phyloP scores from a whole-genome alignment of 2,888 invertebrate species.

The Volucella zonaria region DNA sequence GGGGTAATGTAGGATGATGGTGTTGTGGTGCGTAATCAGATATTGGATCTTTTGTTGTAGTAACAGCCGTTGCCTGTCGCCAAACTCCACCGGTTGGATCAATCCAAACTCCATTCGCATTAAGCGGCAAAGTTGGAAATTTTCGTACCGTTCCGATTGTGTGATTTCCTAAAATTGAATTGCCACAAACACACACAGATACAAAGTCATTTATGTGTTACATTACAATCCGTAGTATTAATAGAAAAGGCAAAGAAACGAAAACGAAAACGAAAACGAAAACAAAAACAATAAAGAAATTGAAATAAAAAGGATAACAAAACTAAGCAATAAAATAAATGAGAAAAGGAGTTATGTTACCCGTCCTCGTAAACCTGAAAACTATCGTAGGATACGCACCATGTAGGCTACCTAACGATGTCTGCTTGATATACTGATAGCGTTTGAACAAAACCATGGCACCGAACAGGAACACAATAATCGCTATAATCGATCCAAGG shows the following conservation, averaged over 20 bases:
- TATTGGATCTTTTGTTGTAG: constrained; percentile 82
- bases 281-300: constrained; percentile 37
- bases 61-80: constrained; percentile 81
- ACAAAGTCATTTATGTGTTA: constrained; percentile 37
- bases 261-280: too few species aligned
- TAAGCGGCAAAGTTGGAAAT: constrained; percentile 82
- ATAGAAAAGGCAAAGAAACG: constrained; percentile 38
- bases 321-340: constrained; percentile 76
- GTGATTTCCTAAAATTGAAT: constrained; percentile 82
- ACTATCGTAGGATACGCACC: constrained; percentile 78
- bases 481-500: constrained; percentile 92
- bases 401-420: constrained; percentile 85
- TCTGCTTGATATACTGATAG: constrained; percentile 88
- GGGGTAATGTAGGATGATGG: constrained; percentile 78
- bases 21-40: constrained; percentile 82
- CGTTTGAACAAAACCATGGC: constrained; percentile 91
- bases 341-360: constrained; percentile 52
- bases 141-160: constrained; percentile 83
- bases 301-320: constrained; percentile 65
- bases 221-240: constrained; percentile 24
- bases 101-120: constrained; percentile 82
- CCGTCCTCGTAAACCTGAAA: constrained; percentile 18
- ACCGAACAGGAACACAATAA: constrained; percentile 91
- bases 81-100: constrained; percentile 83
- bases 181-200: constrained; percentile 5